Evolutionary conservation across 2,888 invertebrate species (phyloP).

Genomic region (Eremobia ochroleuca): DNA sequence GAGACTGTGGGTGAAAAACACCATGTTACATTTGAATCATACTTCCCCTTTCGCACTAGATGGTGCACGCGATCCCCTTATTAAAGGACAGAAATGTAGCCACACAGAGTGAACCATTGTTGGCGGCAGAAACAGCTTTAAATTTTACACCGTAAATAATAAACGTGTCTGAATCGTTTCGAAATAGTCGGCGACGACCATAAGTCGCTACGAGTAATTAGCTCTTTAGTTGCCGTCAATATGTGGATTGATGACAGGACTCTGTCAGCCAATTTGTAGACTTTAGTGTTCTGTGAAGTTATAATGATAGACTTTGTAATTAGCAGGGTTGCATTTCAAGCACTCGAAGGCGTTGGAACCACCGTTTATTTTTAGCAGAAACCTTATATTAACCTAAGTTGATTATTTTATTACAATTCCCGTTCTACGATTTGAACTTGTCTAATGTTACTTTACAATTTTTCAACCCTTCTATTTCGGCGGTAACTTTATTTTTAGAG

Average conservation of each 20-base stretch:
- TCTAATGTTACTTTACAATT: neutral
- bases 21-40: conserved; percentile 65
- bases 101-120: conserved; percentile 51
- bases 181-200: conserved; percentile 23
- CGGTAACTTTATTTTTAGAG: conserved; percentile 18
- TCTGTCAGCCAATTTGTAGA: neutral
- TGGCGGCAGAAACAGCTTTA: conserved; percentile 44
- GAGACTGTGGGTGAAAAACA: conserved; percentile 57
- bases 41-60: conserved; percentile 71
- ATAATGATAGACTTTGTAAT: conserved; percentile 22
- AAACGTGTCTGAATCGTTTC: conserved; percentile 53
- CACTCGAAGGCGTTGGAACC: conserved; percentile 3
- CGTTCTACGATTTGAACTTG: neutral
- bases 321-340: neutral
- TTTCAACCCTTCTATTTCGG: neutral
- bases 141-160: conserved; percentile 57
- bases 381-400: neutral
- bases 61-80: conserved; percentile 74
- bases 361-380: neutral
- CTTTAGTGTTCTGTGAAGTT: neutral
- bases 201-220: conserved; percentile 48
- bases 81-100: conserved; percentile 68
- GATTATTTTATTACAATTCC: neutral
- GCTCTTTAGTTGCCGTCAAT: conserved; percentile 8
- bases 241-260: conserved; percentile 21